Evolutionary conservation across 2,888 invertebrate species (phyloP), one percentile per base, ranked within the genome.

Genomic region (Geophilus truncorum): DNA sequence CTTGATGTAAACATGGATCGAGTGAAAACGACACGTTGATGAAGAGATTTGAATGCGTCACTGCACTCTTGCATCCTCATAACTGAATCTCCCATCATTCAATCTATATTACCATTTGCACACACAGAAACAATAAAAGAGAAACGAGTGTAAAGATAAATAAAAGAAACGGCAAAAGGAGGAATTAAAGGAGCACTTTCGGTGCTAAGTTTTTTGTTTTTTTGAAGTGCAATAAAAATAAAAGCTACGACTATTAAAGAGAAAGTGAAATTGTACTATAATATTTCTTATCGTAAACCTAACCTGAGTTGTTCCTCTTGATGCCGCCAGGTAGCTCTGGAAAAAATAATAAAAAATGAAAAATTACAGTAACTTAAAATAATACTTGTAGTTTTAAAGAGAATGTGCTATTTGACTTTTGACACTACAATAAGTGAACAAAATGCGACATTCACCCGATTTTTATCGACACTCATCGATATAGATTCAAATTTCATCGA

Each of bases 231-330:
- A 23, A 70, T 70, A 25, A 70, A 70, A 51, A n/a, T n/a, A 6
- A 45, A 45, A 45, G 45, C 45, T 15, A 45, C 51, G 15, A 18
- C 18, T n/a, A 2, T 21, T 51, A 18, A 7, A 18, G 1, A 18
- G 51, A 1, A 51, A 12, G n/a, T 12, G 5, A 34, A 10, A 40
- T 40, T 40, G 40, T 15, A 45, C 18, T 45, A 18, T 45, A 18
- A 18, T 45, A 45, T 15, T 51, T 15, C 18, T 18, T n/a, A 7
- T 21, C 18, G 6, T 51, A 75, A n/a, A n/a, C 18, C 21, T 23
- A n/a, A 77, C 77, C 77, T 77, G 77, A 77, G 36, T 12, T 77
- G 77, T 34, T 77, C 77, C 36, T 77, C 77, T 23, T 77, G 77
- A 36, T 77, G 77, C 36, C 77, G 32, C 77, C 77, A 77, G 32